Evolutionary conservation across 2,113 vertebrate genomes (phyloP), one percentile per base, ranked within the genome.

Genomic region (Hoplias malabaricus): DNA sequence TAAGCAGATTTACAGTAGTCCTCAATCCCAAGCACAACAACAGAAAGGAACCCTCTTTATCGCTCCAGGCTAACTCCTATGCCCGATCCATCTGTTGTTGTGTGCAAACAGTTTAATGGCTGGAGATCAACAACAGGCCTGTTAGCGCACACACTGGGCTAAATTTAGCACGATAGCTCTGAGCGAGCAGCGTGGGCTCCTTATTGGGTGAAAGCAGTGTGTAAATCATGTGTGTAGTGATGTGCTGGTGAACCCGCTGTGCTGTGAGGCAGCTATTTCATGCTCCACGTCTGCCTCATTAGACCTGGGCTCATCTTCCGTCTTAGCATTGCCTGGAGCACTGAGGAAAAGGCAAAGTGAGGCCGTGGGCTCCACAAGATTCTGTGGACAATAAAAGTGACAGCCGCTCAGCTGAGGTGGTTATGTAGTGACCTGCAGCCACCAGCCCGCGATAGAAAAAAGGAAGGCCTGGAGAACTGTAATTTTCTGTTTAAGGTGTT

Each of bases 101-200:
- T 75, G 54, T 66, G 33, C 11, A 67, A 48, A 69, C 25, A 69
- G 25, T 53, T 38, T 57, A 69, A 78, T 38, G 29, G 25, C 62
- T 67, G 27, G 65, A 79, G 71, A 56, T 36, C 27, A 1, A 9
- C 46, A n/a, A 29, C 46, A n/a, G 33, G 66, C 50, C 48, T 73
- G 38, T 66, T 57, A 57, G 40, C 25, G 54, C 61, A 72, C 23
- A 57, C 31, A n/a, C 11, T 21, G 48, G 19, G 38, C 34, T 62
- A 62, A 33, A 73, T 73, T 33, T 46, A 73, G 56, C 56, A 33
- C 27, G 10, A 31, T 70, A 29, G 56, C 56, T 63, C 33, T 5
- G 10, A 34, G 31, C 14, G 36, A 19, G 14, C 59, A 21, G 31
- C 7, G 19, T 46, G 36, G 21, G 38, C 56, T 27, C 21, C 29